A percentile compares a stretch with the other conserved stretches of the same genome.
Evolutionary conservation across 2,797 vertebrate species (phyloP).

Genomic region (Margarornis squamiger): DNA sequence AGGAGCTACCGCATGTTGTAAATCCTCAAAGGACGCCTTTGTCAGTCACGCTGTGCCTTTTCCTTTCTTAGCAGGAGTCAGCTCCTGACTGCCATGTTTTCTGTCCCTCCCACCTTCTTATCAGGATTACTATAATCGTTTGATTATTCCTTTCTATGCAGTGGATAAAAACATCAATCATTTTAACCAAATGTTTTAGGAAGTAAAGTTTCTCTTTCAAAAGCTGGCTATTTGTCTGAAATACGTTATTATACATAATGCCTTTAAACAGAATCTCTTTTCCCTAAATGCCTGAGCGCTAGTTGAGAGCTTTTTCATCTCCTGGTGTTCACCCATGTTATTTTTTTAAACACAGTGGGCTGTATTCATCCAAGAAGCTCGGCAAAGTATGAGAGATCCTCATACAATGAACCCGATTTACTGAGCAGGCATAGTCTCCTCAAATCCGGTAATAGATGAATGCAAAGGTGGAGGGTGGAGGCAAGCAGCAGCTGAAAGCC

Average conservation of each 20-base stretch:
- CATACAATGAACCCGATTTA: neutral
- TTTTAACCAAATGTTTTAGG: slow-evolving; percentile 40
- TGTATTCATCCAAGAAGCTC: slow-evolving; percentile 7
- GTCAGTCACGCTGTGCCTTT: neutral
- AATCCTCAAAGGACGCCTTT: neutral
- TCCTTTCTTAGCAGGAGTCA: neutral
- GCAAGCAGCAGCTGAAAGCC: neutral
- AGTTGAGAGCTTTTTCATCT: slow-evolving; percentile 31
- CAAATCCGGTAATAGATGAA: neutral
- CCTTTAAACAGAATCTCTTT: slow-evolving; percentile 41
- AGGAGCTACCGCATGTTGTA: neutral
- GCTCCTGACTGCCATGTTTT: neutral
- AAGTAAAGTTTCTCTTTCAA: slow-evolving; percentile 38
- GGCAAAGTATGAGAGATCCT: neutral
- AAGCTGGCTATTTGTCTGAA: slow-evolving; percentile 35
- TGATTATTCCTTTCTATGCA: slow-evolving; percentile 26
- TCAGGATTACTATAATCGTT: slow-evolving; percentile 29
- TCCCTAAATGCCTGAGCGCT: neutral
- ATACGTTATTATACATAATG: slow-evolving; percentile 25
- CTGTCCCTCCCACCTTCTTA: neutral
- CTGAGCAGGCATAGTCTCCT: neutral
- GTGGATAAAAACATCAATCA: slow-evolving; percentile 36
- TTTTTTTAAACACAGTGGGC: neutral
- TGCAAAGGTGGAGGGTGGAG: neutral
- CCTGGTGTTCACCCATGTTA: neutral